A percentile compares a stretch with the other conserved stretches of the same genome.
Conservation (phyloP, 2,888 invertebrate genomes). For the Ochropacha duplaris region DNA sequence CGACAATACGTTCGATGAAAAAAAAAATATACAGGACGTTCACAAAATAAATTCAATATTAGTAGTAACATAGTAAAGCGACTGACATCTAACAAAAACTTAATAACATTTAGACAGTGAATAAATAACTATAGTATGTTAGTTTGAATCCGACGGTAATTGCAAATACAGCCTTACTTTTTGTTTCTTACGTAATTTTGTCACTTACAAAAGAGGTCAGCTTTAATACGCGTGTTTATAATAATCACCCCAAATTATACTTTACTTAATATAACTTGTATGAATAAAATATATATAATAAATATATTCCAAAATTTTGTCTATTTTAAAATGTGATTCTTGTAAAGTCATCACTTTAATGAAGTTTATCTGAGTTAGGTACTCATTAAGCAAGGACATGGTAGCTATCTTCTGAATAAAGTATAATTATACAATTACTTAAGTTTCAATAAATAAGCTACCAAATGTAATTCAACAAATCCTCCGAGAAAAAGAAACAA, state of each 20-base stretch:
- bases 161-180: background rate
- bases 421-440: background rate
- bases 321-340: background rate
- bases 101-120: background rate
- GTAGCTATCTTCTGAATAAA: too few species aligned
- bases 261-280: background rate
- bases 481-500: background rate
- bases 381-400: background rate
- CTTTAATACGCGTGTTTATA: background rate
- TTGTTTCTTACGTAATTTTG: background rate
- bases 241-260: background rate
- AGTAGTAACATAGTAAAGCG: background rate
- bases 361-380: background rate
- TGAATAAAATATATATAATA: background rate
- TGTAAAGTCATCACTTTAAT: background rate
- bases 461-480: background rate
- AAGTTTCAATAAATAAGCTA: background rate
- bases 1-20: slow-evolving; percentile 42
- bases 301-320: too few species aligned
- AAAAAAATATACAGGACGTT: slow-evolving; percentile 7
- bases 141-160: background rate
- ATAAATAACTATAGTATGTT: background rate
- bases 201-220: background rate
- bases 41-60: slow-evolving; percentile 2
- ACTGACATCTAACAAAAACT: background rate